Base-by-base conservation (phyloP, 2,888 invertebrate species). In the Palloptera scutellata region DNA sequence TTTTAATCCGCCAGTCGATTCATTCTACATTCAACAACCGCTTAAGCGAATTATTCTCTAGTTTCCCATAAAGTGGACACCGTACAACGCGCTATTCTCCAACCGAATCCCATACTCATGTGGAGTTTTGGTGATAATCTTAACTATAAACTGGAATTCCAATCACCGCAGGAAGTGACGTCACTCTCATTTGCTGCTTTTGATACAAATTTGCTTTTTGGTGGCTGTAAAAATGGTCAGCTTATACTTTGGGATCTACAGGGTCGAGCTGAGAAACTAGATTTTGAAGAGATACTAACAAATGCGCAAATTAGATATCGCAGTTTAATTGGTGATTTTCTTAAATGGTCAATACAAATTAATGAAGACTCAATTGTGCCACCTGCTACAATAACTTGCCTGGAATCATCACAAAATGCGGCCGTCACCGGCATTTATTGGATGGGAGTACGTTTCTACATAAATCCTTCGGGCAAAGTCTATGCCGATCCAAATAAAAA, bases 121-220 rank as follows among this genome's bases (percentile, higher is more conserved):
- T 93, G 93, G 93, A 91, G 91, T 73, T 91, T 92, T 71, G 86
- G 87, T 41, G 92, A 93, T 74, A 89, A 88, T 64, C 83, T 93
- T 2, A 85, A 88, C 40, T 91, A 91, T 19, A 92, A 91, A 84
- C 82, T 93, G 53, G 88, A 89, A 74, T 86, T 93, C 63, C 89
- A 91, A 79, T 86, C 90, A 4, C 88, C 90, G 0, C 86, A 91
- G 52, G 91, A 91, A 83, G 88, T 92, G 0, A 88, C 88, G 43
- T 82, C 86, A 0, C 81, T 93, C 11, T 88, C 90, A 0, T 91
- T 91, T 81, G 92, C 91, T 77, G 91, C 91, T 0, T 88, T 88
- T 70, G 86, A 92, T 77, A 89, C 89, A 69, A 91, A 91, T 78
- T 79, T 92, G 59, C 79, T 93, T 40, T 77, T 93, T 54, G 93